Evolutionary conservation across 2,113 vertebrate species (phyloP).

Genomic region (Caretta caretta): DNA sequence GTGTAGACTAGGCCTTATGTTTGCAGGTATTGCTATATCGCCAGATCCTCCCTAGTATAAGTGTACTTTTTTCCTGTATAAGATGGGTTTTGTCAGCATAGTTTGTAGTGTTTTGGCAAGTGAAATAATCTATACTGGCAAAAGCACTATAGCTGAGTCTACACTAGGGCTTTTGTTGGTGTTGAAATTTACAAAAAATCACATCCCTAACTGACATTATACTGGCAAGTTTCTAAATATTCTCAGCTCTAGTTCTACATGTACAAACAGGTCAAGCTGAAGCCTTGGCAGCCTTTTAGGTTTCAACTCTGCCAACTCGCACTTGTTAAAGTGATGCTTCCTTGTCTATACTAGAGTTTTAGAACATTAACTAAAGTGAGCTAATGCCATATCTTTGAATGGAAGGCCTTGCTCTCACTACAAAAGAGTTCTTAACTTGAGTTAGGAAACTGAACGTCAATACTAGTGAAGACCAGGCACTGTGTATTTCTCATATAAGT

Average conservation of each 20-base stretch:
- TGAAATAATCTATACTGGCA: neutral
- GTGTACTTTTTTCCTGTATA: neutral
- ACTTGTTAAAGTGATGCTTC: neutral
- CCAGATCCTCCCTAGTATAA: neutral
- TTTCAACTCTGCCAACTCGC: neutral
- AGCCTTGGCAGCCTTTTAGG: neutral
- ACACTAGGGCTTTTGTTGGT: neutral
- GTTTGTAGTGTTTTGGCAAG: slow-evolving; percentile 9
- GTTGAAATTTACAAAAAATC: neutral
- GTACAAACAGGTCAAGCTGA: neutral
- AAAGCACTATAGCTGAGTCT: neutral
- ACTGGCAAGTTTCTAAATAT: neutral
- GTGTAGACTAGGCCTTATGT: neutral
- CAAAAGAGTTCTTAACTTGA: neutral
- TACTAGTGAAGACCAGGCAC: neutral
- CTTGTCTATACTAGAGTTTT: neutral
- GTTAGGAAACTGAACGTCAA: neutral
- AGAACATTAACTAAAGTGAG: neutral
- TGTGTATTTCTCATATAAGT: too few species aligned
- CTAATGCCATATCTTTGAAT: neutral
- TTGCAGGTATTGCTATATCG: neutral
- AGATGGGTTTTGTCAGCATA: neutral
- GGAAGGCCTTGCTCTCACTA: neutral
- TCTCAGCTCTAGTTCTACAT: neutral
- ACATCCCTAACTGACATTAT: neutral